These are phyloP conservation scores for Periplaneta americana DNA, from an alignment of 1,140 invertebrate species.

Conservation along the genomic window DNA sequence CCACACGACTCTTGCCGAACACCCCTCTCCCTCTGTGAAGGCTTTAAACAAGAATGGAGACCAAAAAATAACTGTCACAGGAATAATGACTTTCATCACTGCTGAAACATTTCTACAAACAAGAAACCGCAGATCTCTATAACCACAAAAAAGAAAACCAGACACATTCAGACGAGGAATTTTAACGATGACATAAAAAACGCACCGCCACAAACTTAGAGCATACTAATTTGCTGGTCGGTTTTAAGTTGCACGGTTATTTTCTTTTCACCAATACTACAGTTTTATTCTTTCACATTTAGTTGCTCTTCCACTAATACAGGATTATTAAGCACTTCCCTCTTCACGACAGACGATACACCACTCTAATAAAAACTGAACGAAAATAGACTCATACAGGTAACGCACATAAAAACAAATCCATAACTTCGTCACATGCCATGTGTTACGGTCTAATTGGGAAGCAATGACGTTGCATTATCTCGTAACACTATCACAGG, in stretches of 20 bases:
- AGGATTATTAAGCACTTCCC: not conserved
- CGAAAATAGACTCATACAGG: not conserved
- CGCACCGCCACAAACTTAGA: not conserved
- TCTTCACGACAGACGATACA: not conserved
- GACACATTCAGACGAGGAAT: not conserved
- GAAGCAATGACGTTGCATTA: not conserved
- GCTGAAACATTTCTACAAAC: not conserved
- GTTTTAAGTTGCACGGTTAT: not conserved
- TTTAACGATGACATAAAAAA: not conserved
- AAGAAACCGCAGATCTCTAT: not conserved
- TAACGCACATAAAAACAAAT: not conserved
- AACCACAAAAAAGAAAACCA: not conserved
- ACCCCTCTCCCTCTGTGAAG: too few species aligned
- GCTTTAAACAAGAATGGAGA: not conserved
- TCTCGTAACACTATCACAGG: too few species aligned
- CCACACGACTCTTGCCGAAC: too few species aligned
- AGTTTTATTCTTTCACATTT: too few species aligned
- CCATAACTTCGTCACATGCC: not conserved
- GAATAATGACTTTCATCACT: not conserved
- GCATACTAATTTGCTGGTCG: not conserved
- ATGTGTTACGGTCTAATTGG: not conserved
- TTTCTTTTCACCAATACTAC: not conserved
- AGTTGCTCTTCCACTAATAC: not conserved
- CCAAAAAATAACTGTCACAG: not conserved
- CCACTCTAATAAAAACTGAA: not conserved